A percentile compares a stretch with the other conserved stretches of the same genome.
Evolutionary conservation across 2,888 invertebrate genomes (phyloP).

Genomic region (Punctoribates punctum): DNA sequence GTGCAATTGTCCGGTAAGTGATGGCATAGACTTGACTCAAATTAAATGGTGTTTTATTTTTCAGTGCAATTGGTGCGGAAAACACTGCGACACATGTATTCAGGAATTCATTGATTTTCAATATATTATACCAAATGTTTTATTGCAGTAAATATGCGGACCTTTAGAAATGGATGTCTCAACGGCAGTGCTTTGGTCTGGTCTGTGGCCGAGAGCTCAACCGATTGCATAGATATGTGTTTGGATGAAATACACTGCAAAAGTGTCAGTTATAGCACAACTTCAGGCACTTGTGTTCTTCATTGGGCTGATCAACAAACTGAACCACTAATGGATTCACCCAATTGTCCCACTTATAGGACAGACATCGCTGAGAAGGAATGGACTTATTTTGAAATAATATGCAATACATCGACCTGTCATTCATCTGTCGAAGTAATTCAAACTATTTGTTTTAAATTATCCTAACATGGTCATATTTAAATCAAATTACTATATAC

Average conservation of each 20-base stretch:
- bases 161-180: background rate
- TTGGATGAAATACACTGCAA: slow-evolving; percentile 8
- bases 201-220: slow-evolving; percentile 18
- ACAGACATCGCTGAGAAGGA: background rate
- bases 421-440: slow-evolving; percentile 10
- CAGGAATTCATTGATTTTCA: background rate
- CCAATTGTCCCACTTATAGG: slow-evolving; percentile 10
- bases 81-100: slow-evolving; percentile 29
- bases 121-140: background rate
- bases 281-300: slow-evolving; percentile 6
- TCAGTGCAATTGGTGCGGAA: slow-evolving; percentile 31
- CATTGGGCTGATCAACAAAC: background rate
- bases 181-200: slow-evolving; percentile 14
- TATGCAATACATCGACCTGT: background rate
- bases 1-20: slow-evolving; percentile 20
- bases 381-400: slow-evolving; percentile 8
- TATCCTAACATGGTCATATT: too few relatives aligned
- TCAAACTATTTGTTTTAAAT: too few relatives aligned
- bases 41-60: too few relatives aligned
- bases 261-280: background rate
- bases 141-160: background rate
- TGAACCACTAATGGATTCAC: background rate
- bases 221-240: slow-evolving; percentile 14
- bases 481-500: too few relatives aligned
- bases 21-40: too few relatives aligned